phyloP scores from a whole-genome alignment of 1,140 invertebrate species.

The Tenebrio molitor region DNA sequence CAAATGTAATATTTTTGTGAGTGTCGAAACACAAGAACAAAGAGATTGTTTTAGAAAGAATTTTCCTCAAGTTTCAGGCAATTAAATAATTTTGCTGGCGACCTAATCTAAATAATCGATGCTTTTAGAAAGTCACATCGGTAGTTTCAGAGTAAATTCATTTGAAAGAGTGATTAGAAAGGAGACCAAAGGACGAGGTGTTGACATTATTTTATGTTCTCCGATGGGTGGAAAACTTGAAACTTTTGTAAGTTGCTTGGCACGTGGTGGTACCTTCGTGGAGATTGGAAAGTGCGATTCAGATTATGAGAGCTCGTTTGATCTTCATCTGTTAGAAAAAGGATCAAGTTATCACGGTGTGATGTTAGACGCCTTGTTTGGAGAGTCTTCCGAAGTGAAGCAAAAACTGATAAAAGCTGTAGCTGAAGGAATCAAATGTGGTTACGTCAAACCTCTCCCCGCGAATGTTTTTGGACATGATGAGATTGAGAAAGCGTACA shows the following conservation, averaged over 20 bases:
- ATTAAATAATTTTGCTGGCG: no score
- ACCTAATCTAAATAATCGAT: neutral
- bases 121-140: constrained; percentile 67
- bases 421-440: neutral
- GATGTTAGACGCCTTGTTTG: constrained; percentile 78
- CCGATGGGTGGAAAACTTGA: constrained; percentile 77
- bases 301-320: constrained; percentile 74
- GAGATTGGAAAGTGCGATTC: constrained; percentile 87
- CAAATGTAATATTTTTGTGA: constrained; percentile 81
- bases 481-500: constrained; percentile 79
- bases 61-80: constrained; percentile 73
- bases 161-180: constrained; percentile 74
- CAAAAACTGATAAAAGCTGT: neutral
- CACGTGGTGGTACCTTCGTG: constrained; percentile 76
- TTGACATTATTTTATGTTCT: constrained; percentile 79
- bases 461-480: constrained; percentile 70
- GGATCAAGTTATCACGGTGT: constrained; percentile 92
- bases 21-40: constrained; percentile 82
- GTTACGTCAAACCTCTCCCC: constrained; percentile 8
- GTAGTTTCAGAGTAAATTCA: constrained; percentile 74
- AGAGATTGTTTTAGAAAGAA: constrained; percentile 78
- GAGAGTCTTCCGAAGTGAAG: neutral
- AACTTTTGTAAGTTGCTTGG: constrained; percentile 84
- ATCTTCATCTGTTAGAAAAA: constrained; percentile 83
- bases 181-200: constrained; percentile 74